phyloP scores from a whole-genome alignment of 2,113 vertebrate species.

The Odobenus rosmarus region DNA sequence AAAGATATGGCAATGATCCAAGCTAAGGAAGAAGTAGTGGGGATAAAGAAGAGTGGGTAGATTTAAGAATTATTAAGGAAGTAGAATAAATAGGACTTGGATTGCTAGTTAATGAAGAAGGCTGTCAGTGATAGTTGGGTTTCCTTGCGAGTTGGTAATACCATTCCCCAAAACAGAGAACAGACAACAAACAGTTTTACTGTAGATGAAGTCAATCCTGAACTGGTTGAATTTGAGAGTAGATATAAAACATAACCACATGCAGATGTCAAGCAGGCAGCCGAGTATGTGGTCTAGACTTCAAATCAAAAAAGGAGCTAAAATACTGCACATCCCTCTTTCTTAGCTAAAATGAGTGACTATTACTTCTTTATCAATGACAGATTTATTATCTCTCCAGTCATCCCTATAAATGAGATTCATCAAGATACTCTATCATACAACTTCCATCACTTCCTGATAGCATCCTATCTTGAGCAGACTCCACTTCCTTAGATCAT shows the following conservation, averaged over 20 bases:
- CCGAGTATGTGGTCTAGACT: not conserved
- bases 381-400: not conserved
- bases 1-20: not conserved
- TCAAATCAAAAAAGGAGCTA: not conserved
- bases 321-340: not conserved
- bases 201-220: not conserved
- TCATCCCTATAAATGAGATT: not conserved
- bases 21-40: not conserved
- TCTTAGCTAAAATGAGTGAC: not conserved
- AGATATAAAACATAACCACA: not conserved
- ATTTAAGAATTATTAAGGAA: not conserved
- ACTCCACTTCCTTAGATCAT: not conserved
- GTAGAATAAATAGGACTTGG: not conserved
- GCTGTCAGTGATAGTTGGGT: not conserved
- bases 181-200: not conserved
- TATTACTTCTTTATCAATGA: not conserved
- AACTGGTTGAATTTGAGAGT: not conserved
- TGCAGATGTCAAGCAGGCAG: not conserved
- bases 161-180: not conserved
- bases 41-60: not conserved
- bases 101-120: not conserved
- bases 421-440: not conserved
- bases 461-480: too few relatives aligned
- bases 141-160: not conserved
- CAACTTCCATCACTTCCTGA: not conserved